These are phyloP conservation scores for Nezara viridula DNA, from an alignment of 2,888 invertebrate species.

Conservation along the genomic window DNA sequence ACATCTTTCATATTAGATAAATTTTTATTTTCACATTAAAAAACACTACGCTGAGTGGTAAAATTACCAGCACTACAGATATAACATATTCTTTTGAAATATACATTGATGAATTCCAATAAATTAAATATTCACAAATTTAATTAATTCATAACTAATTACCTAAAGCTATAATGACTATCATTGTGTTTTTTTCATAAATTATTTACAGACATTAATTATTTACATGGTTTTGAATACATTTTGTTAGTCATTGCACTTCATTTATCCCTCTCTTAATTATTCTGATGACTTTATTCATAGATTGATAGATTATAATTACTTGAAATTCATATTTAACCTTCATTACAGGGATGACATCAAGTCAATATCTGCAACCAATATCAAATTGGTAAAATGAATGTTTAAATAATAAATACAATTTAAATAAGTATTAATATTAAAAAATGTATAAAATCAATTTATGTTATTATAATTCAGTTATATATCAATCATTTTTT, in stretches of 20 bases:
- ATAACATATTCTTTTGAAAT: constrained; percentile 2
- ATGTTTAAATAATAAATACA: not conserved
- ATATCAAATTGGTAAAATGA: not conserved
- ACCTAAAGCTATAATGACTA: not conserved
- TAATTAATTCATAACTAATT: constrained; percentile 2
- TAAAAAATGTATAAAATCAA: not conserved
- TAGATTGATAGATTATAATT: not conserved
- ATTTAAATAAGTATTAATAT: not conserved
- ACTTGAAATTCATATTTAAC: not conserved
- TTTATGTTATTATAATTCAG: not conserved
- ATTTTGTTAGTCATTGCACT: not conserved
- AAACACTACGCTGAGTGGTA: not conserved
- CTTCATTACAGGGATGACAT: not conserved
- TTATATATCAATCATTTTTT: not conserved
- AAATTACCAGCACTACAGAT: not conserved
- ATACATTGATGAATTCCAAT: not conserved
- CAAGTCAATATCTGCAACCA: constrained; percentile 34
- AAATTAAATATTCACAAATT: not conserved
- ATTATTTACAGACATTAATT: not conserved
- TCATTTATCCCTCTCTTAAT: not conserved
- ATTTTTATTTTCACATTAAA: constrained; percentile 12
- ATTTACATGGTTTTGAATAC: constrained; percentile 11
- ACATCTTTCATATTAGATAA: constrained; percentile 12
- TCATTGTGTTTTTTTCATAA: not conserved
- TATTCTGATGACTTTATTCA: not conserved